A percentile compares a stretch with the other conserved stretches of the same genome.
phyloP scores from a whole-genome alignment of 1,140 invertebrate genomes.

The Platyscapa corneri region DNA sequence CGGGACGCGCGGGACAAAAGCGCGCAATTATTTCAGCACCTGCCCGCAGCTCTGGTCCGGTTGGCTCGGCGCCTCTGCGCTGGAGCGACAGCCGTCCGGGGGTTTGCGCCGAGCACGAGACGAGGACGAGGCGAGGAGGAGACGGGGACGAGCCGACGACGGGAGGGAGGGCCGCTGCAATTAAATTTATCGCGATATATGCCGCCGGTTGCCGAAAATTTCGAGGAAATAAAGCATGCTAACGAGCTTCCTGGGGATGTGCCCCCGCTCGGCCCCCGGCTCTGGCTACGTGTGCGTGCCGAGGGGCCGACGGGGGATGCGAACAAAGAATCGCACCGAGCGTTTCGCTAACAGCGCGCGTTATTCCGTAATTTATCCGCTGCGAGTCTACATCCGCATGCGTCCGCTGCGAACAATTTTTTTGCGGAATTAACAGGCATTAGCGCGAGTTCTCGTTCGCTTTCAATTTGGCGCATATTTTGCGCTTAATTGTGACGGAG shows the following conservation, averaged over 20 bases:
- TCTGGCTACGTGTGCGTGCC: background rate
- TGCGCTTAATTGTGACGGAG: background rate
- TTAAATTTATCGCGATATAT: constrained; percentile 55
- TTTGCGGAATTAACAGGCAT: background rate
- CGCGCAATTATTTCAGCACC: constrained; percentile 55
- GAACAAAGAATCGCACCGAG: constrained; percentile 25
- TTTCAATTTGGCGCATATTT: background rate
- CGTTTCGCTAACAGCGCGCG: constrained; percentile 16
- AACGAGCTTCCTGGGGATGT: constrained; percentile 49
- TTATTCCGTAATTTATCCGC: background rate
- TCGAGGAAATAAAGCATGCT: constrained; percentile 52
- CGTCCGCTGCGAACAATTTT: background rate
- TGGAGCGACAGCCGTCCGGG: constrained; percentile 14
- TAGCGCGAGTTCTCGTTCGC: background rate
- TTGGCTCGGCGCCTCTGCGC: background rate
- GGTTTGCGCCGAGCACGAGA: background rate
- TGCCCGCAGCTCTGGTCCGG: constrained; percentile 26
- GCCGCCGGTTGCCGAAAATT: constrained; percentile 43
- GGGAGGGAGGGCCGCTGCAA: constrained; percentile 33
- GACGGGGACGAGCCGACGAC: too few species aligned
- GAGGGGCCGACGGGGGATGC: background rate
- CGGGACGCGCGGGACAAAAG: constrained; percentile 39
- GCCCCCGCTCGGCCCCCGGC: background rate
- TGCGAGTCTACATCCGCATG: background rate
- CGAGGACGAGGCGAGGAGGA: background rate